Base-by-base conservation (phyloP, 2,888 invertebrate genomes). In the Poecilobothrus nobilitatus region DNA sequence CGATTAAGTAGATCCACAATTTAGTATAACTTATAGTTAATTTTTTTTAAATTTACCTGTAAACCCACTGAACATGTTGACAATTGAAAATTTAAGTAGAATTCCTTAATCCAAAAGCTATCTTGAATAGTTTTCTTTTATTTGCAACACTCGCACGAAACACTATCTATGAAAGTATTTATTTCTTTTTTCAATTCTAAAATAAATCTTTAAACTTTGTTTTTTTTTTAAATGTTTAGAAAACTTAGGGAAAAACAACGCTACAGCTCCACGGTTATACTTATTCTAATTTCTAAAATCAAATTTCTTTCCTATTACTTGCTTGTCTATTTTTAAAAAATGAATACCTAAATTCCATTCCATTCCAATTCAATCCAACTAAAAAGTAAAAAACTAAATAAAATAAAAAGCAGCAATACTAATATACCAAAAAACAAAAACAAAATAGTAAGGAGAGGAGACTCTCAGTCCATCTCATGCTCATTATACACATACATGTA, bases 11-110 rank as follows among this genome's bases (percentile, higher is more conserved):
- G 27, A 27, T 27, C 27, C 5, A 27, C 27, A 27, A 27, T 27
- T 27, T 4, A 27, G 27, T 27, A 5, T 27, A 27, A 4, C 27
- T 27, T 27, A n/a, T n/a, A 27, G 27, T 27, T 27, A 27, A 27
- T 27, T 27, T 27, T 5, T 37, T 37, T 37, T 22, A 22, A 65
- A 27, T 69, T 27, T 70, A 70, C 70, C 70, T 70, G 70, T 70
- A 44, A 70, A 70, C 68, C 69, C 69, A 53, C 70, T 69, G 66
- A 70, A 70, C 70, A 70, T 70, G 65, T 63, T 68, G 18, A 53
- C 53, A 53, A 15, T 53, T 53, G 2, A 27, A 27, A 27, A 27
- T 27, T 5, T 53, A 15, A 12, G 1, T 53, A 53, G 6, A 53
- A 53, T 53, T 53, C 15, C 41, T n/a, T 53, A 53, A 53, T 53